A percentile compares a stretch with the other conserved stretches of the same genome.
Evolutionary conservation across 2,113 vertebrate species (phyloP).

Genomic region (Caracal caracal): DNA sequence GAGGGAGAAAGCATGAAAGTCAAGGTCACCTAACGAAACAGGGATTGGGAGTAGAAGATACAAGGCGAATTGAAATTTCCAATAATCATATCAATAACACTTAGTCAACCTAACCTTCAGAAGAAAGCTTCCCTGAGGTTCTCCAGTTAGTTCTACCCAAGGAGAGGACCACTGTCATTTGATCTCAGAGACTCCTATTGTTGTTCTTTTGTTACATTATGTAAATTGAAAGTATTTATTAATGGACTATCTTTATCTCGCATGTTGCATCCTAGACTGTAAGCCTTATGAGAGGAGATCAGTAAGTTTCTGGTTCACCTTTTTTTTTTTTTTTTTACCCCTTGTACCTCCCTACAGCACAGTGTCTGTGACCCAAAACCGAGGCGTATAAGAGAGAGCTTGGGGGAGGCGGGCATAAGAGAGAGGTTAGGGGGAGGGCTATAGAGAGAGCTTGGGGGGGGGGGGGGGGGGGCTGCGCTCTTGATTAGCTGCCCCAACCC

Average conservation of each 20-base stretch:
- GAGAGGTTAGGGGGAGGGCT: too few relatives aligned
- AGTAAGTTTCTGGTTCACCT: not conserved
- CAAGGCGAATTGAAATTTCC: not conserved
- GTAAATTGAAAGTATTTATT: not conserved
- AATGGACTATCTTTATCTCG: not conserved
- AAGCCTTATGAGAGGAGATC: not conserved
- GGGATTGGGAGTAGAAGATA: not conserved
- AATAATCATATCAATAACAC: not conserved
- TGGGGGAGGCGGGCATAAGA: too few relatives aligned
- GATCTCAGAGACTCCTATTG: not conserved
- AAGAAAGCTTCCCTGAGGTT: not conserved
- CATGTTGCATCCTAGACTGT: not conserved
- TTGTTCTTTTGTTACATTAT: not conserved
- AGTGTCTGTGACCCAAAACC: not conserved
- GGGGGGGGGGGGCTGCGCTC: not conserved
- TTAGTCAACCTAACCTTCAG: not conserved
- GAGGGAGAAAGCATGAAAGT: not conserved
- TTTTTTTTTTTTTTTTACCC: not conserved
- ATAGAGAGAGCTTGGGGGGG: too few relatives aligned
- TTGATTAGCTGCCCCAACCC: not conserved
- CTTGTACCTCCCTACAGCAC: not conserved
- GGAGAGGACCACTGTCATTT: not conserved
- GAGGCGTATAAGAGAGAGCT: fast-evolving
- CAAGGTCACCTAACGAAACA: slow-evolving; percentile 17
- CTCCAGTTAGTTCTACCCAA: not conserved